Percentiles rank a stretch among this genome's conserved stretches.
Conservation (phyloP, 2,888 invertebrate genomes). For the Seladonia tumulorum region DNA sequence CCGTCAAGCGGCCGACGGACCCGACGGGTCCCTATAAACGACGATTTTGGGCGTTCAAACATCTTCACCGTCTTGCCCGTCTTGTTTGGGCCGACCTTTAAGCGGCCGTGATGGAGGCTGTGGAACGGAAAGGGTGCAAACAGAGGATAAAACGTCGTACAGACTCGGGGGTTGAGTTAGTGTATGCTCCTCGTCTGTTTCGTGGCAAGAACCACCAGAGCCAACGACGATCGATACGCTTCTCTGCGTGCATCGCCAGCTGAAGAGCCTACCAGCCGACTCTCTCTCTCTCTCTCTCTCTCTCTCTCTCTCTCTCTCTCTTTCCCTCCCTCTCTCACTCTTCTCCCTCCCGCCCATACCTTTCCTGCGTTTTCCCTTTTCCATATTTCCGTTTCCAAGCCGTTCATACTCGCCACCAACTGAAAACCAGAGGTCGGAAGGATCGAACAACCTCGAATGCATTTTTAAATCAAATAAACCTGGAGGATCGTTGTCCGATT, state of each 20-base stretch:
- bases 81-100: too few species aligned
- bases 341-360: neutral
- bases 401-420: neutral
- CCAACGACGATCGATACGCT: constrained; percentile 74
- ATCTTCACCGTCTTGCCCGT: too few species aligned
- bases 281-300: neutral
- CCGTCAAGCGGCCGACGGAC: too few species aligned
- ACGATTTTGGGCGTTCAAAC: too few species aligned
- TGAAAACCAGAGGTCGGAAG: neutral
- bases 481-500: neutral
- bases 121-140: constrained; percentile 63
- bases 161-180: constrained; percentile 50
- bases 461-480: neutral
- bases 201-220: constrained; percentile 70
- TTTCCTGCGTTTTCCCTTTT: neutral
- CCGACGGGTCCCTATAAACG: too few species aligned
- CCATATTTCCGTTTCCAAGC: neutral
- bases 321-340: neutral
- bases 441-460: neutral
- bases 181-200: constrained; percentile 70
- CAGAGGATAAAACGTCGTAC: constrained; percentile 65
- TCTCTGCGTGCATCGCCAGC: constrained; percentile 59
- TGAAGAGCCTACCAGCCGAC: constrained; percentile 57
- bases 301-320: neutral
- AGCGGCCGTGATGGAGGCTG: constrained; percentile 54